These are phyloP conservation scores for Cynopterus brachyotis DNA, from an alignment of 2,113 vertebrate genomes.

Conservation along the genomic window DNA sequence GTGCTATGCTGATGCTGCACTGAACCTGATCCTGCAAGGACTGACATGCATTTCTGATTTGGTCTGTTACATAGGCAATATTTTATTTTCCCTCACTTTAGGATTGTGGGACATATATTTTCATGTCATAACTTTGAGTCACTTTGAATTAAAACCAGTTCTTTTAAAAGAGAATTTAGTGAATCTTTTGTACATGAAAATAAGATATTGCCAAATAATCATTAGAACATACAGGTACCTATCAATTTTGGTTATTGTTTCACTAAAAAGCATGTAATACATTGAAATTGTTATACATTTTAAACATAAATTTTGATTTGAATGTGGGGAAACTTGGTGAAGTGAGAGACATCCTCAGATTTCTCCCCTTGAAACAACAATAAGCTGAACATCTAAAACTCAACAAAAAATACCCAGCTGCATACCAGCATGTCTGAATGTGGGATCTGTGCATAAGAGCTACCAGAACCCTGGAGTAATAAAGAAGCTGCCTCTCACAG, in stretches of 20 bases:
- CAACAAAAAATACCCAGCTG: too few species aligned
- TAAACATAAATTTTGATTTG: background rate
- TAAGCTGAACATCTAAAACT: too few species aligned
- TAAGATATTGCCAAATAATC: background rate
- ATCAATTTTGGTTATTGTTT: slow-evolving; percentile 22
- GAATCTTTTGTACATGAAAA: slow-evolving; percentile 27
- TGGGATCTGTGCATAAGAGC: too few species aligned
- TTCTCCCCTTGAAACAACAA: too few species aligned
- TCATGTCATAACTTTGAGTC: background rate
- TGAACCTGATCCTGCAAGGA: background rate
- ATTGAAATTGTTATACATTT: background rate
- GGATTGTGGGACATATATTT: background rate
- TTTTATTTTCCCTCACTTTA: slow-evolving; percentile 7
- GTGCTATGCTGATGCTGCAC: background rate
- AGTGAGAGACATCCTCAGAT: too few species aligned
- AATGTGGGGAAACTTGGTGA: too few species aligned
- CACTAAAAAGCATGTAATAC: background rate
- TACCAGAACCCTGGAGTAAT: too few species aligned
- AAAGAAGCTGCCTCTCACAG: too few species aligned
- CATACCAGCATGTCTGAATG: too few species aligned
- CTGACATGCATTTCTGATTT: background rate
- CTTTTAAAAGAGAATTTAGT: slow-evolving; percentile 26
- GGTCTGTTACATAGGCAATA: background rate
- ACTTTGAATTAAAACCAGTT: slow-evolving; percentile 13
- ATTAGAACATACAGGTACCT: background rate